These are phyloP conservation scores for Emydocephalus ijimae DNA, from an alignment of 2,113 vertebrate genomes.

Conservation along the genomic window DNA sequence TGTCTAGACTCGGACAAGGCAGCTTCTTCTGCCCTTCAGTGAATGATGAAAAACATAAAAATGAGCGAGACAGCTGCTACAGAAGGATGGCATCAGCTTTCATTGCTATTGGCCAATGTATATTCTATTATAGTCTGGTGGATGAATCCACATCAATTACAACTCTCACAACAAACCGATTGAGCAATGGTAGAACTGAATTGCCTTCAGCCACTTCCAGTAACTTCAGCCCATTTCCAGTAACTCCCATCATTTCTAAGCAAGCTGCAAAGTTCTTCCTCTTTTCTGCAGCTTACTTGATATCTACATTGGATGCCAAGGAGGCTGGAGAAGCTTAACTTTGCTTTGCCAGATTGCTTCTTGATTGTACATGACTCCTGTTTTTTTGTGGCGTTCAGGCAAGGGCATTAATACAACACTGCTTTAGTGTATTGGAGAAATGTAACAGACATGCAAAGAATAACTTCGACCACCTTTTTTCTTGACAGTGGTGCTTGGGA, in stretches of 20 bases:
- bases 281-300: neutral
- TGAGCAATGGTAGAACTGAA: neutral
- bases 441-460: neutral
- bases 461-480: neutral
- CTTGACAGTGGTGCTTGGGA: neutral
- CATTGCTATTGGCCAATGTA: neutral
- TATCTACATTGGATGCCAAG: neutral
- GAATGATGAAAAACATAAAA: neutral
- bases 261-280: neutral
- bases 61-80: neutral
- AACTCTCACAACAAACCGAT: neutral
- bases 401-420: neutral
- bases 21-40: neutral
- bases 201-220: neutral
- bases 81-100: neutral
- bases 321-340: neutral
- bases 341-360: neutral
- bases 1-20: neutral
- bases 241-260: neutral
- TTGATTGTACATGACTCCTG: neutral
- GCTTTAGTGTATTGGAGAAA: neutral
- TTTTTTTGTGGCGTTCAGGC: neutral
- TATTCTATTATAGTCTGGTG: neutral
- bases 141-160: neutral
- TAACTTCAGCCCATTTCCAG: neutral